These are phyloP conservation scores for Mantis religiosa DNA, from an alignment of 2,888 invertebrate species.

Conservation along the genomic window DNA sequence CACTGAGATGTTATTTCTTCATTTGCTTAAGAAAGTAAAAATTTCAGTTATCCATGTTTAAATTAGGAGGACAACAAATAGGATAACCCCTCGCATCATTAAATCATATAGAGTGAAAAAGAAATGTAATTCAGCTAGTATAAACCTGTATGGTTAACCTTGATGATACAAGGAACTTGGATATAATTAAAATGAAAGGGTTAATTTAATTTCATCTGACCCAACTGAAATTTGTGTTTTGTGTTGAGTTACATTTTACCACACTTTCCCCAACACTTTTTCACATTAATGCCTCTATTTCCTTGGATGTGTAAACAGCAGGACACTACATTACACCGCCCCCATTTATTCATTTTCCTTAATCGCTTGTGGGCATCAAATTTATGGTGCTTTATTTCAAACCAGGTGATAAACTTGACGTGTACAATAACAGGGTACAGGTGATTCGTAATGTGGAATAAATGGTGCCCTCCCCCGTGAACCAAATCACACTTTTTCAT, in stretches of 20 bases:
- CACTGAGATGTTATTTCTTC: no score
- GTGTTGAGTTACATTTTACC: background rate
- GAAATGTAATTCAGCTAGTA: no score
- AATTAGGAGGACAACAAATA: no score
- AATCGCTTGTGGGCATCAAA: background rate
- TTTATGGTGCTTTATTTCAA: background rate
- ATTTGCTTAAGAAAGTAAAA: no score
- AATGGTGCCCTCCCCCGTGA: background rate
- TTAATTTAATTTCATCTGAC: no score
- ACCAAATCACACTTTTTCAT: background rate
- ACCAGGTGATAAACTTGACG: background rate
- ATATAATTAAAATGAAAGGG: no score
- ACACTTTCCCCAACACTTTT: background rate
- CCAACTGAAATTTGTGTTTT: background rate
- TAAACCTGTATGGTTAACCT: no score
- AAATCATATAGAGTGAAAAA: no score
- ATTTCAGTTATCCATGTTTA: no score
- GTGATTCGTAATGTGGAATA: background rate
- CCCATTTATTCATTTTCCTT: background rate
- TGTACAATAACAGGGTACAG: background rate
- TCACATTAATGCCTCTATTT: background rate
- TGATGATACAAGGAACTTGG: no score
- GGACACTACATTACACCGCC: background rate
- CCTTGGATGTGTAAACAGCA: background rate
- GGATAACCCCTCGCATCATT: no score